Percentiles rank a stretch among this genome's conserved stretches.
Conservation (phyloP, 1,140 invertebrate genomes). For the Caerostris extrusa region DNA sequence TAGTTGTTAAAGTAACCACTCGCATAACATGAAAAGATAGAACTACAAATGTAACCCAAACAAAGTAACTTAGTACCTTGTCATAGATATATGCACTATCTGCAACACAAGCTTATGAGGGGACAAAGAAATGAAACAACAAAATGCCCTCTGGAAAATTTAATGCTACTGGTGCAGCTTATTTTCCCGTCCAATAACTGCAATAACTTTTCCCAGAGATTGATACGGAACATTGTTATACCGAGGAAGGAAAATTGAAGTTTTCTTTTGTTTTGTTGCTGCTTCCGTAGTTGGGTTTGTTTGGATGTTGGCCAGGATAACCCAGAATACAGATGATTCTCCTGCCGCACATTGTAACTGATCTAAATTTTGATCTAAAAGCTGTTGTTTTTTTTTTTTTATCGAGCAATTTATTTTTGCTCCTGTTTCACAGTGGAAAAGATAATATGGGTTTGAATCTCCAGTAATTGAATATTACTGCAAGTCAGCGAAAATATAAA, state of each 20-base stretch:
- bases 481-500: neutral
- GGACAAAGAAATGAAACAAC: slow-evolving; percentile 2
- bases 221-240: slow-evolving; percentile 54
- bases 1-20: too few species aligned
- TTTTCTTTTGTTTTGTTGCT: slow-evolving; percentile 30
- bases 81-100: neutral
- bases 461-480: slow-evolving; percentile 35
- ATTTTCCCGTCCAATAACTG: slow-evolving; percentile 45
- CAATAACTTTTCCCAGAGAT: slow-evolving; percentile 65
- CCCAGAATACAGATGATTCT: slow-evolving; percentile 37
- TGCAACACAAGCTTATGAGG: neutral
- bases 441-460: neutral
- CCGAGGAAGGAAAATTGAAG: slow-evolving; percentile 47
- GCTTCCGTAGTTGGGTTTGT: neutral
- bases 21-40: neutral
- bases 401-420: neutral
- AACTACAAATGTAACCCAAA: neutral
- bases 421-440: neutral
- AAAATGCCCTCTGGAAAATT: slow-evolving; percentile 12
- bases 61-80: neutral
- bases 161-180: slow-evolving; percentile 41
- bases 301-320: slow-evolving; percentile 47
- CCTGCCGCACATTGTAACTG: slow-evolving; percentile 49
- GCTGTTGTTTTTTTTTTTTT: slow-evolving; percentile 4
- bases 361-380: slow-evolving; percentile 57